A percentile compares a stretch with the other conserved stretches of the same genome.
phyloP scores from a whole-genome alignment of 2,888 invertebrate species.

The Ryuthela nishihirai region DNA sequence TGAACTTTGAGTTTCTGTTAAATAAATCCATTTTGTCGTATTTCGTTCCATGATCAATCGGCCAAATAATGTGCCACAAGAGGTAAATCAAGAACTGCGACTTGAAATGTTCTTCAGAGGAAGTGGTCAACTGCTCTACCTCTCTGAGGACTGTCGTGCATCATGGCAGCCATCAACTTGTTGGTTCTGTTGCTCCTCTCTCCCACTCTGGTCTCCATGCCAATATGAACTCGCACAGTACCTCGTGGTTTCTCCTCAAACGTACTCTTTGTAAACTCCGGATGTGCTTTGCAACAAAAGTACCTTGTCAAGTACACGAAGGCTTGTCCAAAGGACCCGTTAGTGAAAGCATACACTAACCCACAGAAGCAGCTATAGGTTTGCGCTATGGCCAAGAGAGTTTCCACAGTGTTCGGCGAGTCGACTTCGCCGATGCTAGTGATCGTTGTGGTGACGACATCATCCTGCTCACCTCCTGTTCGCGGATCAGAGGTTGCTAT shows the following conservation, averaged over 20 bases:
- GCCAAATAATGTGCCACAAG: too few species aligned
- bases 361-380: conserved; percentile 37
- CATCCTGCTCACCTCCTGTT: neutral
- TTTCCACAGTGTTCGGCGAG: conserved; percentile 22
- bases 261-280: conserved; percentile 40
- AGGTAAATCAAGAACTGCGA: too few species aligned
- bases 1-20: too few species aligned
- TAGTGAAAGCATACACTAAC: conserved; percentile 37
- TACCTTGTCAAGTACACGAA: conserved; percentile 38
- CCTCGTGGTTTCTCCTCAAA: conserved; percentile 37
- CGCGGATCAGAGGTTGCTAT: conserved; percentile 6
- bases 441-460: neutral
- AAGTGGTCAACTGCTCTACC: conserved; percentile 11
- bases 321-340: conserved; percentile 38
- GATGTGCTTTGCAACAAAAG: conserved; percentile 40
- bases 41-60: too few species aligned
- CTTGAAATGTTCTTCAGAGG: conserved; percentile 7
- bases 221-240: conserved; percentile 38
- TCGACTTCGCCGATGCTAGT: conserved; percentile 6
- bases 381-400: conserved; percentile 33
- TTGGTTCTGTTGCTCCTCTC: conserved; percentile 24
- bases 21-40: too few species aligned
- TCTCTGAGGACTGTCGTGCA: conserved; percentile 19
- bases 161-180: conserved; percentile 27
- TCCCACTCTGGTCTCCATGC: conserved; percentile 38